These are phyloP conservation scores for Channa striata DNA, from an alignment of 2,797 vertebrate genomes.

Conservation along the genomic window DNA sequence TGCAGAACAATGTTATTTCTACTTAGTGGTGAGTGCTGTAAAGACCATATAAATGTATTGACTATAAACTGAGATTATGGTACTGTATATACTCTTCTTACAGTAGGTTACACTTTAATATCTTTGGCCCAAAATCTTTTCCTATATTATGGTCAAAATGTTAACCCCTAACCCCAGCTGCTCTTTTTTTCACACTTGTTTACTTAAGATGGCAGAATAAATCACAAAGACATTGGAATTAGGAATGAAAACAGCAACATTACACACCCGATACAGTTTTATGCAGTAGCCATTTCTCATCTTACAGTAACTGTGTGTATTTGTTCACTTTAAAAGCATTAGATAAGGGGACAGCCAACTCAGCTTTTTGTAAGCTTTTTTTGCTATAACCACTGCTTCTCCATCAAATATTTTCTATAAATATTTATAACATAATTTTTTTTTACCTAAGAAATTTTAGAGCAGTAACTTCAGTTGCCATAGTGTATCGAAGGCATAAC, in stretches of 20 bases:
- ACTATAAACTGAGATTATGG: background rate
- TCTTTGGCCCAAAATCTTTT: too few species aligned
- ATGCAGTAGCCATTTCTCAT: background rate
- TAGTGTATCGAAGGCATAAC: slow-evolving; percentile 10
- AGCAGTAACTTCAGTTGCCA: slow-evolving; percentile 21
- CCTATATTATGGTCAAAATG: too few species aligned
- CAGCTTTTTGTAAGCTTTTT: background rate
- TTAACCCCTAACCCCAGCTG: background rate
- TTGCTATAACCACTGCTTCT: too few species aligned
- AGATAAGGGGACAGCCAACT: background rate
- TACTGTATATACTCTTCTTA: background rate
- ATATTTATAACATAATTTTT: too few species aligned
- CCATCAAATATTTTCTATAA: too few species aligned
- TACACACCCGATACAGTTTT: background rate
- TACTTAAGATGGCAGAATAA: background rate
- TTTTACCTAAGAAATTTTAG: background rate
- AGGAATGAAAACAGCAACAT: slow-evolving; percentile 1
- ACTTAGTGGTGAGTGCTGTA: too few species aligned
- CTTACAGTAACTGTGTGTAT: background rate
- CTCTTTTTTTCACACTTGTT: background rate
- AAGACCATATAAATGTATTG: too few species aligned
- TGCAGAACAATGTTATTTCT: too few species aligned
- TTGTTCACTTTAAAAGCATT: background rate
- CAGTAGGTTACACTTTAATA: too few species aligned
- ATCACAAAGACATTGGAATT: background rate